Base-by-base conservation (phyloP, 2,113 vertebrate species). In the Halcyon senegalensis region DNA sequence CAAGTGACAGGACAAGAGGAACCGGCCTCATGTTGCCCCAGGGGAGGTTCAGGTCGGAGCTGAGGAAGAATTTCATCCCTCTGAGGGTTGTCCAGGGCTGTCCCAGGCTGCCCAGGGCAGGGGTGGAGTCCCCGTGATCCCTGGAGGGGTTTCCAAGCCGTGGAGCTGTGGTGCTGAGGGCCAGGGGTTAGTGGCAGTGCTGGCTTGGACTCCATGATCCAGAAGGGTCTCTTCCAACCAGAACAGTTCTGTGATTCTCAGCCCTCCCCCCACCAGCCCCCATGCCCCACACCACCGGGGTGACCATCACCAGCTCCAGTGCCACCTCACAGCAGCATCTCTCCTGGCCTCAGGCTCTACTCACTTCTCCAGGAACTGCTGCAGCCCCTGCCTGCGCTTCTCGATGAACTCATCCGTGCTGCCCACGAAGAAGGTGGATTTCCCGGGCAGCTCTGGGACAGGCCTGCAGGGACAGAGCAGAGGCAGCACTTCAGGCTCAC, bases 361-460 rank as follows among this genome's bases (percentile, higher is more conserved):
- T 78, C 92, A 99, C 99, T 98, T 98, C 89, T 99, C 98, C 62
- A 99, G 96, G 90, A 99, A 99, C 75, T 88, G 97, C 97, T 99
- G 99, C 63, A 99, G 97, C 19, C 99, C 99, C 91, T 98, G 99
- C 25, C 99, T 96, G 15, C 99, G 97, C 41, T 97, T 98, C 98
- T 99, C 99, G 24, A 99, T 98, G 94, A 99, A 99, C 76, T 99
- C 99, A 86, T 99, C 99, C 0, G 98, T 98, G 97, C 93, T 98
- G 70, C 99, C 98, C 58, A 96, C 97, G 0, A 98, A 98, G 94
- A 99, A 99, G 50, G 98, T 64, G 10, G 98, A 98, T 93, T 99
- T 99, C 13, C 98, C 98, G 0, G 99, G 99, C 76, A 99, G 99
- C 39, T 99, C 98, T 53, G 99, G 99, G 33, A 99, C 99, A 2